Evolutionary conservation across 1,140 invertebrate genomes (phyloP).

Genomic region (Pomacea maculata): DNA sequence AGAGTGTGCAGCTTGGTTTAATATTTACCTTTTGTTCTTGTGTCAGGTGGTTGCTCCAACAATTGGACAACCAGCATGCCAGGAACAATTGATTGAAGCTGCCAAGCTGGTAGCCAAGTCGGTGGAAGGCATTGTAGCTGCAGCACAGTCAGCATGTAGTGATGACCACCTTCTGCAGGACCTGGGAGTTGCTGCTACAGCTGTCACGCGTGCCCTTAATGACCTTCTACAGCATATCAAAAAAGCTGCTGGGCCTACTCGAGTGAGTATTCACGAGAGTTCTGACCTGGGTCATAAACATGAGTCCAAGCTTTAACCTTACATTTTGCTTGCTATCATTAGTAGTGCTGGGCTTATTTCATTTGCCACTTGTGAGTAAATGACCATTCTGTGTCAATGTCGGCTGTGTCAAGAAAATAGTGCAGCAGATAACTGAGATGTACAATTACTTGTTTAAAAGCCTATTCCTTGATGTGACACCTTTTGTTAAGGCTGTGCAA

Average conservation of each 20-base stretch:
- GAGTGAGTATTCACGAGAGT: conserved; percentile 31
- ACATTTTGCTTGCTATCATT: not conserved
- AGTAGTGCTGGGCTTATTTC: too few relatives aligned
- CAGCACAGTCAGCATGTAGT: conserved; percentile 75
- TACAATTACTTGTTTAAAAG: too few relatives aligned
- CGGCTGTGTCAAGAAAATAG: too few relatives aligned
- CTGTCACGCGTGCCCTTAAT: conserved; percentile 90
- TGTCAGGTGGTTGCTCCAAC: conserved; percentile 72
- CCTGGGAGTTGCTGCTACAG: conserved; percentile 82
- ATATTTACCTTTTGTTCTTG: too few relatives aligned
- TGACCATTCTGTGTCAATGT: too few relatives aligned
- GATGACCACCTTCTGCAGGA: conserved; percentile 80
- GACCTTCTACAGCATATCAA: conserved; percentile 92
- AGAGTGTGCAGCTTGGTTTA: too few relatives aligned
- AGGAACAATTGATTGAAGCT: conserved; percentile 91
- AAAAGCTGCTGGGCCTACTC: conserved; percentile 61
- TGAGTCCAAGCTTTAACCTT: not conserved
- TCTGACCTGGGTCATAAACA: not conserved
- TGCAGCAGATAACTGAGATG: too few relatives aligned
- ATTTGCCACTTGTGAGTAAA: too few relatives aligned
- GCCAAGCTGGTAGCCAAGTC: conserved; percentile 91
- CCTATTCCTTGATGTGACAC: too few relatives aligned
- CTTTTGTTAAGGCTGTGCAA: too few relatives aligned
- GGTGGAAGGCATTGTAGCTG: conserved; percentile 88
- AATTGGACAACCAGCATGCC: conserved; percentile 89